Evolutionary conservation across 2,888 invertebrate genomes (phyloP).

Genomic region (Cryptocephalus primarius): DNA sequence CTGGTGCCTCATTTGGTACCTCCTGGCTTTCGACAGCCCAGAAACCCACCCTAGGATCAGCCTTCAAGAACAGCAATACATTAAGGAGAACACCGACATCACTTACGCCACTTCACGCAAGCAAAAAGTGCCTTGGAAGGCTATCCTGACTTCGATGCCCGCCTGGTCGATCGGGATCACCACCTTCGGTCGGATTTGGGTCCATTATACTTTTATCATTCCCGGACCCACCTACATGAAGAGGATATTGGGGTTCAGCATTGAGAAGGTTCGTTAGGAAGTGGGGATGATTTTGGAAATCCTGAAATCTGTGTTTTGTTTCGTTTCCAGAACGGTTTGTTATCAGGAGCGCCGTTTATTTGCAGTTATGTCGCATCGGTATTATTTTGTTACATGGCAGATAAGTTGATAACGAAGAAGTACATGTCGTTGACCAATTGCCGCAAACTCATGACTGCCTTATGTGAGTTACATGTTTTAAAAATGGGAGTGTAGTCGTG

Average conservation of each 20-base stretch:
- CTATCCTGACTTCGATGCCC: slow-evolving; percentile 51
- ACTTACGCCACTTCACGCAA: slow-evolving; percentile 39
- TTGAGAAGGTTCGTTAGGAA: slow-evolving; percentile 41
- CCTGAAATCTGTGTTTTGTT: not conserved
- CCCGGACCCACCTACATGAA: slow-evolving; percentile 63
- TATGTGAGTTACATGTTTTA: slow-evolving; percentile 28
- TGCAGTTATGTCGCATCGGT: slow-evolving; percentile 61
- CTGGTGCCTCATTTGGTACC: slow-evolving; percentile 61
- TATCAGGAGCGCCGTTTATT: slow-evolving; percentile 58
- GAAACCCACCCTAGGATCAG: slow-evolving; percentile 57
- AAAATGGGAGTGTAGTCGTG: not conserved
- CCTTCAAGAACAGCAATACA: slow-evolving; percentile 51
- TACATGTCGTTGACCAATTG: slow-evolving; percentile 51
- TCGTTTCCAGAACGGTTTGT: slow-evolving; percentile 48
- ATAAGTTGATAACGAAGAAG: slow-evolving; percentile 47
- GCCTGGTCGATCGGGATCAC: slow-evolving; percentile 63
- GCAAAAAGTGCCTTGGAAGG: slow-evolving; percentile 51
- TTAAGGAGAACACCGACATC: slow-evolving; percentile 46
- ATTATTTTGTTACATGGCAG: slow-evolving; percentile 57
- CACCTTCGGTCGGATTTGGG: slow-evolving; percentile 66
- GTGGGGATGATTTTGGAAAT: no score
- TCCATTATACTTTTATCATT: slow-evolving; percentile 61
- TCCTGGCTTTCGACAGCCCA: slow-evolving; percentile 57
- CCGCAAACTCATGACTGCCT: slow-evolving; percentile 55
- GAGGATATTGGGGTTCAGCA: slow-evolving; percentile 54